Evolutionary conservation across 2,888 invertebrate genomes (phyloP).

Genomic region (Eupithecia dodoneata): DNA sequence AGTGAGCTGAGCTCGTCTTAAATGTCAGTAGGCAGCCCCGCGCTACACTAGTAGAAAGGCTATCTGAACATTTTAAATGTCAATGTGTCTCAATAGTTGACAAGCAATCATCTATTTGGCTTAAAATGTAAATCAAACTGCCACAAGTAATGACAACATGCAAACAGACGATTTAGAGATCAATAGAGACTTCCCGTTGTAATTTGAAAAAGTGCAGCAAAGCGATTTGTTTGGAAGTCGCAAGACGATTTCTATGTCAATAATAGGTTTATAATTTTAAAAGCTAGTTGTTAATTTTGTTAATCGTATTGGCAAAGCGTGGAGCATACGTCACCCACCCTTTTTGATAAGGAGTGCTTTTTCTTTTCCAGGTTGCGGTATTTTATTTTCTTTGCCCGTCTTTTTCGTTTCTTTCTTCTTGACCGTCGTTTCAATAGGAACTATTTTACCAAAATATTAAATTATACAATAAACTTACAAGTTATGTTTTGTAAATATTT

Average conservation of each 20-base stretch:
- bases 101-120: constrained; percentile 49
- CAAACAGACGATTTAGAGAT: constrained; percentile 37
- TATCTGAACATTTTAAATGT: constrained; percentile 55
- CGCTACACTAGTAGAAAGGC: constrained; percentile 56
- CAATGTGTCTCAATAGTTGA: constrained; percentile 51
- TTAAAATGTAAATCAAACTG: constrained; percentile 47
- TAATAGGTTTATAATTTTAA: not conserved
- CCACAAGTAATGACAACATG: constrained; percentile 39
- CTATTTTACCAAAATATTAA: constrained; percentile 55
- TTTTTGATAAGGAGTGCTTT: constrained; percentile 69
- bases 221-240: constrained; percentile 21
- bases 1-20: constrained; percentile 63
- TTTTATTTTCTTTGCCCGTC: constrained; percentile 74
- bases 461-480: not conserved
- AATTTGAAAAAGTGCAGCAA: constrained; percentile 32
- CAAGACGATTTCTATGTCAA: not conserved
- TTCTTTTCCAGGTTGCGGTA: constrained; percentile 69
- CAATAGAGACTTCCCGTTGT: constrained; percentile 27
- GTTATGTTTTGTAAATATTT: not conserved
- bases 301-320: constrained; percentile 45
- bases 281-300: constrained; percentile 21
- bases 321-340: constrained; percentile 70
- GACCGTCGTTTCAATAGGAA: constrained; percentile 61
- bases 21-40: constrained; percentile 71
- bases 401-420: constrained; percentile 78